Conservation (phyloP, 92 coral and sea anemone genomes). For the Parazoanthus darwini region DNA sequence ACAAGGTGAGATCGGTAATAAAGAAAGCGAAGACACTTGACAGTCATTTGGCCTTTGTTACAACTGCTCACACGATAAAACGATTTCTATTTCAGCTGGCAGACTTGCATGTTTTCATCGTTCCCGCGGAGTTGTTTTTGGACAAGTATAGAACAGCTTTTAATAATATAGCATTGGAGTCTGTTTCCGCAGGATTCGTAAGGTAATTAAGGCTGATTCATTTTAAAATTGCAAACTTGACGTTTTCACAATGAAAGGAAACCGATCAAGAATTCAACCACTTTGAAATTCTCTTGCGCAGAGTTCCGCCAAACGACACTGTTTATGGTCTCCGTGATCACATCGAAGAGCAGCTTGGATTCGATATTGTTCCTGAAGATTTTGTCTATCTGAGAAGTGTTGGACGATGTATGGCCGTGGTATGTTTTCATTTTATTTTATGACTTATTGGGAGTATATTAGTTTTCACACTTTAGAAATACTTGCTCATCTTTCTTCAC, state of each 20-base stretch:
- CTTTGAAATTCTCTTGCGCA: constrained; percentile 35
- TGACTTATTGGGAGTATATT: not conserved
- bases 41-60: not conserved
- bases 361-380: constrained; percentile 88
- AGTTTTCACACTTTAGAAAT: not conserved
- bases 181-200: constrained; percentile 98
- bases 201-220: constrained; percentile 53
- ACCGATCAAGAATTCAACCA: not conserved
- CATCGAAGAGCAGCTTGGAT: constrained; percentile 90
- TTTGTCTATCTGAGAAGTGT: constrained; percentile 92
- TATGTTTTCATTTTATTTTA: constrained; percentile 41
- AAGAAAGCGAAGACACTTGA: not conserved
- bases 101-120: constrained; percentile 98
- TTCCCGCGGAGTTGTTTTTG: constrained; percentile 93
- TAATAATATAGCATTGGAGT: constrained; percentile 94
- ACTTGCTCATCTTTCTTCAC: not conserved
- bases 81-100: constrained; percentile 71
- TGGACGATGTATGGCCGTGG: constrained; percentile 99
- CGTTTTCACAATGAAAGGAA: no score
- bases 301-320: constrained; percentile 81
- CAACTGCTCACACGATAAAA: not conserved
- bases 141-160: constrained; percentile 97
- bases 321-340: constrained; percentile 76
- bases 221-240: not conserved
- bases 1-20: constrained; percentile 41